Evolutionary conservation across 2,888 invertebrate species (phyloP), one percentile per base, ranked within the genome.

Genomic region (Timandra comae): DNA sequence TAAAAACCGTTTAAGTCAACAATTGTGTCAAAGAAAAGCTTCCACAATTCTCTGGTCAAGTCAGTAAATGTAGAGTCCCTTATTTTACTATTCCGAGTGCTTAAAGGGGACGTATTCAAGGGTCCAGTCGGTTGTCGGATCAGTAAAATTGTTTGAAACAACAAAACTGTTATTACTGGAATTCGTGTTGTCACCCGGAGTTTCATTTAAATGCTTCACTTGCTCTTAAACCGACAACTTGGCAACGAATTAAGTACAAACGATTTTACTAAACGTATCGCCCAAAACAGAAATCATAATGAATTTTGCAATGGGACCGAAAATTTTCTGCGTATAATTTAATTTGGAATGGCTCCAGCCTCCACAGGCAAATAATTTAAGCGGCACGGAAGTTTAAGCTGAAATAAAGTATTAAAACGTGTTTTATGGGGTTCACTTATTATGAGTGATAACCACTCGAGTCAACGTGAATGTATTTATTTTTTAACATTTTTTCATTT

Each of bases 311-410:
- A 72, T 71, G 66, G 63, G 63, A 70, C 73, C 61, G 60, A 72
- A 70, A 66, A 71, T 70, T 70, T 72, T 66, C 69, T 68, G 66
- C 65, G 73, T 73, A 70, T 76, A 81, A 81, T 81, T 79, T 73
- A 79, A 84, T 82, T 84, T 82, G 78, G 81, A 80, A 63, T 66
- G 56, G 64, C 63, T 77, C 80, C 82, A 82, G 74, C 67, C 75
- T 69, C 70, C 41, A 57, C 67, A 70, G 74, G 71, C 73, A 79
- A 75, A 81, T 81, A 75, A 79, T 79, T 81, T 81, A 76, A 79
- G 67, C 71, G 74, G 65, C 56, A 67, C 69, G 75, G 72, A 82
- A 79, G 74, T 77, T 82, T 76, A 76, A 78, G 73, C 77, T 65
- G 63, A 73, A 77, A 80, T 81, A 80, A 80, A 78, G 73, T 76